phyloP scores from a whole-genome alignment of 2,888 invertebrate species.

The Hirtodrosophila alboralis region DNA sequence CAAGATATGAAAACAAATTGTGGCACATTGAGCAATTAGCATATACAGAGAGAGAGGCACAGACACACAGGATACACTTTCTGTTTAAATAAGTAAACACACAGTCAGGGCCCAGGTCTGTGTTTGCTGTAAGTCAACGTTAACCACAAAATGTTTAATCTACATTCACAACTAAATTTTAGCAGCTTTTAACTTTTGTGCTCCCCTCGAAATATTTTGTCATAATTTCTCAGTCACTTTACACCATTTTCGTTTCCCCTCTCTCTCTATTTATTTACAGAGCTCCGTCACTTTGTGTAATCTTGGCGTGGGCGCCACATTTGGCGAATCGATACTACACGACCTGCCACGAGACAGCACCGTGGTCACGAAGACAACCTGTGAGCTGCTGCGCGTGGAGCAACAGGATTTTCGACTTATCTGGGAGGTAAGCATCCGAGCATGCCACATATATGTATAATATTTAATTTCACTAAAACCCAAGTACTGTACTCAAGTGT shows the following conservation, averaged over 20 bases:
- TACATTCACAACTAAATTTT: slow-evolving; percentile 38
- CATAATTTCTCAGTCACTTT: not conserved
- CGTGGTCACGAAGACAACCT: slow-evolving; percentile 89
- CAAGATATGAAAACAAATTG: slow-evolving; percentile 47
- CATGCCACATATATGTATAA: not conserved
- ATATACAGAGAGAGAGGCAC: slow-evolving; percentile 19
- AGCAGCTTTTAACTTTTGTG: slow-evolving; percentile 33
- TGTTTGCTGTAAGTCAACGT: slow-evolving; percentile 18
- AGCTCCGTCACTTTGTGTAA: slow-evolving; percentile 88
- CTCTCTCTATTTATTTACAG: slow-evolving; percentile 83
- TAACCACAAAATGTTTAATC: slow-evolving; percentile 41
- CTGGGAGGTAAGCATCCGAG: slow-evolving; percentile 88
- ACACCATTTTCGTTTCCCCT: slow-evolving; percentile 1
- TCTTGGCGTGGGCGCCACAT: slow-evolving; percentile 90
- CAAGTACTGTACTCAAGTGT: no score
- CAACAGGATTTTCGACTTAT: slow-evolving; percentile 90
- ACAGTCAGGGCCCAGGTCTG: not conserved
- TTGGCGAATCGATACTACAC: slow-evolving; percentile 90
- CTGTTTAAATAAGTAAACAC: slow-evolving; percentile 25
- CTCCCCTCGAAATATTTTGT: not conserved
- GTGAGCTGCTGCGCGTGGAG: slow-evolving; percentile 90
- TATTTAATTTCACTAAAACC: no score
- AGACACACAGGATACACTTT: slow-evolving; percentile 1
- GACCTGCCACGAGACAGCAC: slow-evolving; percentile 89
- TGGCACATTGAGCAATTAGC: slow-evolving; percentile 64